Conservation (phyloP, 2,888 invertebrate species). For the Hypomecis punctinalis region DNA sequence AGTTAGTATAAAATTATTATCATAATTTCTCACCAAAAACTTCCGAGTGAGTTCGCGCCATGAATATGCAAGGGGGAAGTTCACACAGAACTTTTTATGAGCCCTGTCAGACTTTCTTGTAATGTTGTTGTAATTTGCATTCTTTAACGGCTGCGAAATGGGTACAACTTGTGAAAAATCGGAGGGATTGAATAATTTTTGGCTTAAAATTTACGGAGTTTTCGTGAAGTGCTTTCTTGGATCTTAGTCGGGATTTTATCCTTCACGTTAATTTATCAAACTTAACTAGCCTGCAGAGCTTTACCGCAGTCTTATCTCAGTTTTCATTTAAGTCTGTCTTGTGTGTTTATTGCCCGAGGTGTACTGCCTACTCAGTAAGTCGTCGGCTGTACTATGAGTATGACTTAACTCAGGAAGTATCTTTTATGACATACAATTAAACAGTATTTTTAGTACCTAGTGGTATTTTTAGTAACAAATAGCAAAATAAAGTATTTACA, state of each 20-base stretch:
- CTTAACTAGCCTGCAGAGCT: slow-evolving; percentile 1
- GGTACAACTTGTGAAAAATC: slow-evolving; percentile 20
- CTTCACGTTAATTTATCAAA: slow-evolving; percentile 13
- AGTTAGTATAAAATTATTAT: slow-evolving; percentile 81
- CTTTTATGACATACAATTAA: too few relatives aligned
- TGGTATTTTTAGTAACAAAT: too few relatives aligned
- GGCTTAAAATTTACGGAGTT: slow-evolving; percentile 51
- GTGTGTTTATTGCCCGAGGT: too few relatives aligned
- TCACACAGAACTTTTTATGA: slow-evolving; percentile 78
- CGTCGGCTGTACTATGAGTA: too few relatives aligned
- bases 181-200: slow-evolving; percentile 24
- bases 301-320: slow-evolving; percentile 4
- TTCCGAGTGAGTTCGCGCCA: slow-evolving; percentile 76
- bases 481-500: too few relatives aligned
- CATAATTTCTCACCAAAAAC: slow-evolving; percentile 83
- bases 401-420: too few relatives aligned
- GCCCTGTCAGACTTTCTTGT: slow-evolving; percentile 72
- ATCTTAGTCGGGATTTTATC: slow-evolving; percentile 14
- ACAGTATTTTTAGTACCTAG: too few relatives aligned
- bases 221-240: slow-evolving; percentile 12
- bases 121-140: slow-evolving; percentile 73
- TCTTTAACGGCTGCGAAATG: slow-evolving; percentile 52
- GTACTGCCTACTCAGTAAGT: too few relatives aligned
- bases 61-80: slow-evolving; percentile 82
- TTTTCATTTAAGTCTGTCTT: not conserved